Percentiles rank a stretch among this genome's conserved stretches.
phyloP scores from a whole-genome alignment of 1,140 invertebrate genomes.

The Drosophila pseudoobscura region DNA sequence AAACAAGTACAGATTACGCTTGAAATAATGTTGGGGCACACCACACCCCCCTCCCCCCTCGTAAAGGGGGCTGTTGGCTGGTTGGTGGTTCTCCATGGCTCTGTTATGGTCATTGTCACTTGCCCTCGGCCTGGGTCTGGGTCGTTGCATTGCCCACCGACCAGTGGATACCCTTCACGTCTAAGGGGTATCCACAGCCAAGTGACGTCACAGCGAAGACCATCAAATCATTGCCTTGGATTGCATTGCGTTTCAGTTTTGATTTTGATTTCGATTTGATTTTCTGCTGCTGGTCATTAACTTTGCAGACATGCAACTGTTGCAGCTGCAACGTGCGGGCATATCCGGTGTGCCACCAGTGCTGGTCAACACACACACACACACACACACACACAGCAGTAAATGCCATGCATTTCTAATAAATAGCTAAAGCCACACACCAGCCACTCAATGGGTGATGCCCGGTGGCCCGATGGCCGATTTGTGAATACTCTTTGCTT shows the following conservation, averaged over 20 bases:
- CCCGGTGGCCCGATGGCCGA: neutral
- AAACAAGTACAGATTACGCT: too few species aligned
- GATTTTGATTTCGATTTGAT: slow-evolving; percentile 43
- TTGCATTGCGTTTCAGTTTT: slow-evolving; percentile 66
- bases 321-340: slow-evolving; percentile 23
- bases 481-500: slow-evolving; percentile 3
- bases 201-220: slow-evolving; percentile 61
- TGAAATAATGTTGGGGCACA: too few species aligned
- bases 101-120: slow-evolving; percentile 50
- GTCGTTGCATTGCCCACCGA: slow-evolving; percentile 54
- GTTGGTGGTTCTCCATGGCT: neutral
- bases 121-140: slow-evolving; percentile 50
- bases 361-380: slow-evolving; percentile 10
- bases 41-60: too few species aligned
- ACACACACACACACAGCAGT: slow-evolving; percentile 43
- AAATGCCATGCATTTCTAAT: slow-evolving; percentile 62
- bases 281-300: slow-evolving; percentile 67
- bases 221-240: slow-evolving; percentile 47
- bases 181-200: too few species aligned
- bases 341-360: slow-evolving; percentile 40
- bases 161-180: too few species aligned
- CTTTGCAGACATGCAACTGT: slow-evolving; percentile 64
- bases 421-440: slow-evolving; percentile 41
- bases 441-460: neutral
- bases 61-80: neutral